Evolutionary conservation across 2,797 vertebrate species (phyloP), one percentile per base, ranked within the genome.

Genomic region (Sebastes vulpes): DNA sequence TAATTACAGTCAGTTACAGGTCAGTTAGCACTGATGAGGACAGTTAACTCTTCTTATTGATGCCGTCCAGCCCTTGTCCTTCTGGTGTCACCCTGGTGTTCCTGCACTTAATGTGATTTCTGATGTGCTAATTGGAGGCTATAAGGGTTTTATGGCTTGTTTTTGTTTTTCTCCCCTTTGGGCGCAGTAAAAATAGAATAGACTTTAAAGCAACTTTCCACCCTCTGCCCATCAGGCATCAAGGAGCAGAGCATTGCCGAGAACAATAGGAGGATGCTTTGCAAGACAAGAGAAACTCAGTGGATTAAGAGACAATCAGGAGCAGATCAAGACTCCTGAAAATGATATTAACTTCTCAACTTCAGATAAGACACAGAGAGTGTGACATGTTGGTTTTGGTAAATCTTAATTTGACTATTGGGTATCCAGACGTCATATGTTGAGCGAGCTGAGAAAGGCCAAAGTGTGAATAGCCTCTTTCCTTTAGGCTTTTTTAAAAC

Each of bases 211-310:
- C 66, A 83, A 85, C 88, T 86, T 90, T 86, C 85, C 82, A 86
- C 75, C 88, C 85, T 84, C 54, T 83, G 81, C 82, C 80, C 87
- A 90, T 86, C 73, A 92, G 89, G 88, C 87, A 86, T 89, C 89
- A 90, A 72, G 86, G 77, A 89, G 61, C 35, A 71, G 58, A 85
- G 83, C 72, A 85, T 52, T 83, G 65, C 63, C 1, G 11, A 81
- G 82, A 86, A 94, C 93, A 94, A 93, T 74, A 9, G 90, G 69
- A 92, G 86, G 88, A 93, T 91, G 83, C 90, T 91, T 90, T 83
- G 85, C 84, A 93, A 90, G 87, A 94, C 89, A 90, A 92, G 68
- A 90, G 77, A 84, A 88, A 79, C 69, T 77, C 42, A 46, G 25
- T 65, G 28, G 74, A 86, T 82, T 87, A 88, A 77, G 76, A 70